Conservation (phyloP, 2,797 vertebrate species). For the Percopsis omiscomaycus region DNA sequence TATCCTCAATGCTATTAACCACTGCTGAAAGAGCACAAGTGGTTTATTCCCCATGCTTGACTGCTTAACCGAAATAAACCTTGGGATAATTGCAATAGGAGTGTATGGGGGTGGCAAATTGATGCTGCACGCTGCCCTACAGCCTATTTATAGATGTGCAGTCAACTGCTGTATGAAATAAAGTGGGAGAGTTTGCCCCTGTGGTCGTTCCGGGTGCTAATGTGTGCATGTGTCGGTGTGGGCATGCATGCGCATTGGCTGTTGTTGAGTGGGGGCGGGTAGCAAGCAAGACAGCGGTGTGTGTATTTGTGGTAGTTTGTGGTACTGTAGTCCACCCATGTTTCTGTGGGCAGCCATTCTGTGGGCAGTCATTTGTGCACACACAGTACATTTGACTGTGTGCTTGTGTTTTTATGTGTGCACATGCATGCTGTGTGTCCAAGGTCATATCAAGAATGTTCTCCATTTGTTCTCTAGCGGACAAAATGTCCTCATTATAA, state of each 20-base stretch:
- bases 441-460: too few species aligned
- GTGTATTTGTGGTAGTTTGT: constrained; percentile 34
- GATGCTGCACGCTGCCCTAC: constrained; percentile 78
- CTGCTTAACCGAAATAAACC: constrained; percentile 82
- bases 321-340: constrained; percentile 10
- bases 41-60: constrained; percentile 76
- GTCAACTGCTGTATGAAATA: constrained; percentile 74
- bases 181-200: constrained; percentile 63
- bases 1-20: constrained; percentile 73
- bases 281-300: constrained; percentile 30
- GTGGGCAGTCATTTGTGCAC: background rate
- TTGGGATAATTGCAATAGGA: constrained; percentile 81
- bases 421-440: background rate
- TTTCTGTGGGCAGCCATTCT: background rate
- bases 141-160: constrained; percentile 82
- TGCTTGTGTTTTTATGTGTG: constrained; percentile 10
- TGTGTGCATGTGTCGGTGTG: constrained; percentile 58
- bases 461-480: too few species aligned
- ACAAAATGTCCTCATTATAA: too few species aligned
- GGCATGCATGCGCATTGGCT: constrained; percentile 22
- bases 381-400: background rate
- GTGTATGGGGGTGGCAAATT: constrained; percentile 79
- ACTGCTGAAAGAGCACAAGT: constrained; percentile 70
- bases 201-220: constrained; percentile 21
- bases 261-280: constrained; percentile 22